Conservation (phyloP, 2,797 vertebrate species). For the Gephyroberyx darwinii region DNA sequence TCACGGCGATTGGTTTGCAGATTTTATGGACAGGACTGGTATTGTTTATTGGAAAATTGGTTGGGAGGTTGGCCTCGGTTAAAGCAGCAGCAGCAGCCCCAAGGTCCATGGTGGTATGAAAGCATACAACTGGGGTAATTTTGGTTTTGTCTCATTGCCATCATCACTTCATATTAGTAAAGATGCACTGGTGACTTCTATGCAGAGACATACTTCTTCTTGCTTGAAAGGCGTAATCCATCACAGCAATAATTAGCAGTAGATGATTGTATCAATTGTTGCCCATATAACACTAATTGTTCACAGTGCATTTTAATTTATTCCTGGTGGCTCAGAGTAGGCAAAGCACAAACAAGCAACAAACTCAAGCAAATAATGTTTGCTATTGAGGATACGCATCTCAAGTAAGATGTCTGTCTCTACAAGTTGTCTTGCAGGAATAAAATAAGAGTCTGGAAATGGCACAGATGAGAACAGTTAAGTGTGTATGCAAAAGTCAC, state of each 20-base stretch:
- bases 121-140: slow-evolving; percentile 40
- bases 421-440: too few species aligned
- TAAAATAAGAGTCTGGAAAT: too few species aligned
- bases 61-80: slow-evolving; percentile 8
- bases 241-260: not conserved
- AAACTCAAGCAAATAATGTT: too few species aligned
- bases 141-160: slow-evolving; percentile 34
- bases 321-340: too few species aligned
- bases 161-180: not conserved
- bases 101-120: slow-evolving; percentile 31
- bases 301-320: too few species aligned
- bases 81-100: slow-evolving; percentile 17
- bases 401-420: too few species aligned
- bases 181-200: slow-evolving; percentile 1
- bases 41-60: slow-evolving; percentile 42
- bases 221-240: slow-evolving; percentile 12
- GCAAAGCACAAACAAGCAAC: too few species aligned
- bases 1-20: not conserved
- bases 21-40: slow-evolving; percentile 9
- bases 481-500: not conserved
- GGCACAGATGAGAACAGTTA: too few species aligned
- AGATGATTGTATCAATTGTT: not conserved
- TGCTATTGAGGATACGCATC: too few species aligned
- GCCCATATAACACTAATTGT: not conserved
- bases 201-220: not conserved